Evolutionary conservation across 1,140 invertebrate genomes (phyloP).

Genomic region (Tetramorium simillimum): DNA sequence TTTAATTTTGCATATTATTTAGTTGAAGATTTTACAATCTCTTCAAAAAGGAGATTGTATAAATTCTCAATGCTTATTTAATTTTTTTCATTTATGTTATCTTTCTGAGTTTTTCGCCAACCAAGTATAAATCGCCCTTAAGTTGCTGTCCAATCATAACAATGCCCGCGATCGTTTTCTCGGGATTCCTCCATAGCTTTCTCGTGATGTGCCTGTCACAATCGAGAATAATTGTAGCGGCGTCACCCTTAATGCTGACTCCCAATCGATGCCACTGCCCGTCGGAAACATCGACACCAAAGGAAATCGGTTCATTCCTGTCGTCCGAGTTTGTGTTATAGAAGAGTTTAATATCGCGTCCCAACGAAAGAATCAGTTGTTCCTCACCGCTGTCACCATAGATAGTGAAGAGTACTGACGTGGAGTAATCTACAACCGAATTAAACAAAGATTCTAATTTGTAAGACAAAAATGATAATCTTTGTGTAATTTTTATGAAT

Average conservation of each 20-base stretch:
- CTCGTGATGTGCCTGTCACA: constrained; percentile 88
- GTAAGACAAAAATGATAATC: not conserved
- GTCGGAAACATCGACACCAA: constrained; percentile 88
- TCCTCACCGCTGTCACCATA: constrained; percentile 92
- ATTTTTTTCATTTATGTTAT: not conserved
- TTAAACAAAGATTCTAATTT: not conserved
- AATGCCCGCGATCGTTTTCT: constrained; percentile 89
- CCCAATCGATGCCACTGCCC: constrained; percentile 92
- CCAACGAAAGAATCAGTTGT: constrained; percentile 89
- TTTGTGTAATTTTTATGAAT: not conserved
- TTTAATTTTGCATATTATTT: not conserved
- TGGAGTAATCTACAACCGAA: not conserved
- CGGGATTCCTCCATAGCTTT: constrained; percentile 86
- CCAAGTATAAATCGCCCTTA: constrained; percentile 88
- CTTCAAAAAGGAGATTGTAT: not conserved
- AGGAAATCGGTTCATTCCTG: constrained; percentile 87
- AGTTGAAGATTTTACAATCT: not conserved
- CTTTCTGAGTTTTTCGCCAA: constrained; percentile 77
- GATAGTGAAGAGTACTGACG: constrained; percentile 75
- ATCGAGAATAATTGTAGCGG: constrained; percentile 90
- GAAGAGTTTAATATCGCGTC: constrained; percentile 88
- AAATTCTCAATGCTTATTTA: not conserved
- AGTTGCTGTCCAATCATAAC: constrained; percentile 90
- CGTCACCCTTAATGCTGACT: constrained; percentile 92
- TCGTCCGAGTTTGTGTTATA: constrained; percentile 87